Conservation (phyloP, 2,113 vertebrate species). For the Meles meles region DNA sequence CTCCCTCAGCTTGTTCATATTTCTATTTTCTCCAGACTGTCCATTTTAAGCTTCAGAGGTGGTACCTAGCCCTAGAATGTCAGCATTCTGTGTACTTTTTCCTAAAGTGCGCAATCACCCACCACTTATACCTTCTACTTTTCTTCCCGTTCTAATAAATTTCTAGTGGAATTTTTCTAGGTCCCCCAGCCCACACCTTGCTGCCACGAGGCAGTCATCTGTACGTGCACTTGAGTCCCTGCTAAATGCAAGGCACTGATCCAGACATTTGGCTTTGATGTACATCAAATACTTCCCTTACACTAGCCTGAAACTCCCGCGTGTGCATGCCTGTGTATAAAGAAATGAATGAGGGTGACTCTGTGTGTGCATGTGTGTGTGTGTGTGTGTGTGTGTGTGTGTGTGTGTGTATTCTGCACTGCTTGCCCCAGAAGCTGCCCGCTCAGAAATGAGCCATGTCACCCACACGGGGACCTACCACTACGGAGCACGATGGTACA, state of each 20-base stretch:
- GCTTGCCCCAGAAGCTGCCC: background rate
- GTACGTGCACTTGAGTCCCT: accelerated
- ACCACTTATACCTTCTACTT: background rate
- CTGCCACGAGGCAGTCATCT: background rate
- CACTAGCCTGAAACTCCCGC: background rate
- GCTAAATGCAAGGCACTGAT: background rate
- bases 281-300: background rate
- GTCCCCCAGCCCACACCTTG: background rate
- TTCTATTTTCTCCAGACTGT: background rate
- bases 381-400: accelerated
- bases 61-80: background rate
- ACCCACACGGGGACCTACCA: constrained; percentile 81
- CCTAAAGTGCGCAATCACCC: background rate
- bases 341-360: background rate
- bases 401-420: accelerated
- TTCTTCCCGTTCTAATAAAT: background rate
- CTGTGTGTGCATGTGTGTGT: accelerated
- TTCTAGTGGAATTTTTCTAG: background rate
- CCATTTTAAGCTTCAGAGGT: background rate
- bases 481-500: constrained; percentile 82
- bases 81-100: background rate
- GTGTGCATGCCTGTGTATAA: too few species aligned
- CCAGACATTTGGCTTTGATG: background rate
- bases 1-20: accelerated
- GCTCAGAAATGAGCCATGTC: accelerated